phyloP scores from a whole-genome alignment of 2,113 vertebrate species.

The Oncorhynchus keta region DNA sequence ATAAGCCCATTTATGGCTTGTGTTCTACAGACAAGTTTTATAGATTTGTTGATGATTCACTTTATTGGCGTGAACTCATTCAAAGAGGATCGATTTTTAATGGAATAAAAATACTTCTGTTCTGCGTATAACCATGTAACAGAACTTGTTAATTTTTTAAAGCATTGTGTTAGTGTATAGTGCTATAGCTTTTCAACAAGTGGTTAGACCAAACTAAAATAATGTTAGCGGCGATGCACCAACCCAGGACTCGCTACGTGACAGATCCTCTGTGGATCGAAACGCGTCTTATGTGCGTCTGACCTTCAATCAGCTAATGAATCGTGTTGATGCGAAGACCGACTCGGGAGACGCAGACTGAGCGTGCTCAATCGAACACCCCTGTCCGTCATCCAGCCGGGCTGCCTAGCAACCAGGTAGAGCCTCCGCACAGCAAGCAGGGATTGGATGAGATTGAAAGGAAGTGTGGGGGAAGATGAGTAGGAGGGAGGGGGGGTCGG shows the following conservation, averaged over 20 bases:
- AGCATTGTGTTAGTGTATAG: no score
- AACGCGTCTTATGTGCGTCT: conserved; percentile 24
- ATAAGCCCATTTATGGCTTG: no score
- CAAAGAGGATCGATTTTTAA: no score
- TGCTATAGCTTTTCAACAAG: no score
- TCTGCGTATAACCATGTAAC: no score
- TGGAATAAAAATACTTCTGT: no score
- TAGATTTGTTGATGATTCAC: no score
- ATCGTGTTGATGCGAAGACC: conserved; percentile 22
- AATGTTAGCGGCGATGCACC: background rate
- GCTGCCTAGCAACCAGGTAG: conserved; percentile 68
- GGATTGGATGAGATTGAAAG: background rate
- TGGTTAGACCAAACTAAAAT: background rate
- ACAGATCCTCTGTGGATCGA: background rate
- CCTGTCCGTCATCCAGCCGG: conserved; percentile 22
- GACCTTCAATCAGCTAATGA: conserved; percentile 45
- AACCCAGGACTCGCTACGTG: background rate
- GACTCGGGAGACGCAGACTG: conserved; percentile 29
- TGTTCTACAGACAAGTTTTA: no score
- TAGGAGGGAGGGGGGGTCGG: no score
- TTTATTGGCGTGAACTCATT: no score
- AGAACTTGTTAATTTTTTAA: no score
- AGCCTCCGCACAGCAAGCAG: conserved; percentile 25
- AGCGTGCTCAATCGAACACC: conserved; percentile 27
- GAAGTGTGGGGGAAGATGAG: background rate